Evolutionary conservation across 2,888 invertebrate genomes (phyloP).

Genomic region (Hyles lineata): DNA sequence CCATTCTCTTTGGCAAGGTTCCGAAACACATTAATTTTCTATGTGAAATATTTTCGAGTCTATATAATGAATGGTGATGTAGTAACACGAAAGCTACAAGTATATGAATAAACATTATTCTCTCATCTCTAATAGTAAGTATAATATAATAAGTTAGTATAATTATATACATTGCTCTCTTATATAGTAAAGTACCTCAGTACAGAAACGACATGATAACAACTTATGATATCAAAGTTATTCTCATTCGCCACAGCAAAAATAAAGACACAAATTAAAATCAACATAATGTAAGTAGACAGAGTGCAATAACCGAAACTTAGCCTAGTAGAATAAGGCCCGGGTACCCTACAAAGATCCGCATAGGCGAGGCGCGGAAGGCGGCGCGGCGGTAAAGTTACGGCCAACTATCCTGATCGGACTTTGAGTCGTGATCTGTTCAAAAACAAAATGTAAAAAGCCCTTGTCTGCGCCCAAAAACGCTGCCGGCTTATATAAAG

Average conservation of each 20-base stretch:
- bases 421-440: slow-evolving; percentile 15
- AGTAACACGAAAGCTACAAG: neutral
- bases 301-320: neutral
- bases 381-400: neutral
- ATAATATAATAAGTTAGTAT: too few relatives aligned
- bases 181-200: too few relatives aligned
- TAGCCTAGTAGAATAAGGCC: neutral
- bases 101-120: neutral
- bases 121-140: too few relatives aligned
- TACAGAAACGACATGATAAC: neutral
- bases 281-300: neutral
- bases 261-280: neutral
- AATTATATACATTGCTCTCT: too few relatives aligned
- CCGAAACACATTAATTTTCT: neutral
- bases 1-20: slow-evolving; percentile 5
- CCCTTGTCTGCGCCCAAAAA: slow-evolving; percentile 10
- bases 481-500: slow-evolving; percentile 18
- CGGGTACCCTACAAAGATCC: slow-evolving; percentile 6
- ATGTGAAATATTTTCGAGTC: neutral
- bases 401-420: slow-evolving; percentile 4
- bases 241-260: neutral
- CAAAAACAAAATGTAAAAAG: slow-evolving; percentile 23
- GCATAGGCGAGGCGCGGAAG: neutral
- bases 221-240: neutral
- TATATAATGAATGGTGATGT: neutral